phyloP scores from a whole-genome alignment of 2,888 invertebrate species.

The Dasysyrphus albostriatus region DNA sequence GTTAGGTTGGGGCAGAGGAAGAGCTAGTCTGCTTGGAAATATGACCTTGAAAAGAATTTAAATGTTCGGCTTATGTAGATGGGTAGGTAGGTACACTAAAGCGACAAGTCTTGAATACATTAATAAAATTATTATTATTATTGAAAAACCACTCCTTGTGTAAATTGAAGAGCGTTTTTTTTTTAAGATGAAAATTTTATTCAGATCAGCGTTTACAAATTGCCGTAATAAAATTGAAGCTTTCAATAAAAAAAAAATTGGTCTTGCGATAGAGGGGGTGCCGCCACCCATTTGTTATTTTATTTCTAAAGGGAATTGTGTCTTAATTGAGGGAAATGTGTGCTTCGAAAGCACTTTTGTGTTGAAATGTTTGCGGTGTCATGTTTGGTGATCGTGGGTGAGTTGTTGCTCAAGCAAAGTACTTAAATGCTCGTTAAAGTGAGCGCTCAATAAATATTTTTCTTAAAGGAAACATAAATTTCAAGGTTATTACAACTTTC shows the following conservation, averaged over 20 bases:
- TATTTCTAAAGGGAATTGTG: neutral
- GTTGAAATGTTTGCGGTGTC: neutral
- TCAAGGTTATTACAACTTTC: slow-evolving; percentile 14
- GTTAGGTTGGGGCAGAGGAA: neutral
- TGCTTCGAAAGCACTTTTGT: neutral
- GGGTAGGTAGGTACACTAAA: neutral
- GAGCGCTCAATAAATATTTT: neutral
- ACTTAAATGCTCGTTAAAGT: slow-evolving; percentile 37
- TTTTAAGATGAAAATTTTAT: slow-evolving; percentile 13
- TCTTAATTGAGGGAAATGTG: slow-evolving; percentile 19
- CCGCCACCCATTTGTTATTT: slow-evolving; percentile 1
- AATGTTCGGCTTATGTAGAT: slow-evolving; percentile 5
- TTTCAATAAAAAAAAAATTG: slow-evolving; percentile 9
- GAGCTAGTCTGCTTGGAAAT: neutral
- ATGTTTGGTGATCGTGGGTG: neutral
- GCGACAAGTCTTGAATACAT: slow-evolving; percentile 58
- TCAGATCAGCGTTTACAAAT: slow-evolving; percentile 25
- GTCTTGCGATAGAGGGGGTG: neutral
- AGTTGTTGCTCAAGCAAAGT: slow-evolving; percentile 15
- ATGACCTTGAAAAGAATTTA: slow-evolving; percentile 68
- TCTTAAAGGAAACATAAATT: neutral
- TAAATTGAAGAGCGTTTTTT: slow-evolving; percentile 39
- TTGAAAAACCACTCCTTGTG: slow-evolving; percentile 19
- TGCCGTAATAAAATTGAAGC: slow-evolving; percentile 37
- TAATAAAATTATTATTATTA: neutral